These are phyloP conservation scores for Schizothorax lantsangensis DNA, from an alignment of 2,797 vertebrate genomes.

Conservation along the genomic window DNA sequence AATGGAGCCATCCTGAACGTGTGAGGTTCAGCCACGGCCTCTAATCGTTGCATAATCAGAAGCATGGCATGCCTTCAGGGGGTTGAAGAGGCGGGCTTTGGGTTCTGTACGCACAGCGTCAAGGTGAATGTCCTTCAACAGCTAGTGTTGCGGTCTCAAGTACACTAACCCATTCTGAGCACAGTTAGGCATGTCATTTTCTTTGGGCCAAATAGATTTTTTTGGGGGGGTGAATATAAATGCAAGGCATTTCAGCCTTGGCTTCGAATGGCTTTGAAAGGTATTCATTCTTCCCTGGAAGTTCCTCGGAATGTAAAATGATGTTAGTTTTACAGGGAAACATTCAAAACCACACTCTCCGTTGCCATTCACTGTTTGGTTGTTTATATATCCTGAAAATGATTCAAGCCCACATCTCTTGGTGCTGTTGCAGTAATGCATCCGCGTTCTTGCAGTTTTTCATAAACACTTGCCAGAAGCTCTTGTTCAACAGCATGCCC, in stretches of 20 bases:
- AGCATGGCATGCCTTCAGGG: slow-evolving; percentile 78
- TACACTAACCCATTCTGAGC: neutral
- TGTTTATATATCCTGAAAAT: slow-evolving; percentile 25
- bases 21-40: slow-evolving; percentile 64
- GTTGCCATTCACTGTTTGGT: slow-evolving; percentile 1
- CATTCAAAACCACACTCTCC: neutral
- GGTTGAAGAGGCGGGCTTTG: slow-evolving; percentile 2
- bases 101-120: neutral
- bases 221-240: neutral
- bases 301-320: slow-evolving; percentile 13
- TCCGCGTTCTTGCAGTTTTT: slow-evolving; percentile 57
- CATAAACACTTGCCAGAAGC: slow-evolving; percentile 45
- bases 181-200: slow-evolving; percentile 7
- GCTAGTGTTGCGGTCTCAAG: neutral
- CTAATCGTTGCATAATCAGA: slow-evolving; percentile 88
- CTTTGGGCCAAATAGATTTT: slow-evolving; percentile 4
- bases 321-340: slow-evolving; percentile 12
- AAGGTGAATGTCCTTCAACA: slow-evolving; percentile 12
- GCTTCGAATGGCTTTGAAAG: slow-evolving; percentile 21
- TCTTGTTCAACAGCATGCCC: slow-evolving; percentile 30
- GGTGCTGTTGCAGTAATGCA: slow-evolving; percentile 49
- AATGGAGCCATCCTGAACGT: slow-evolving; percentile 71
- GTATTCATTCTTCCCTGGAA: neutral
- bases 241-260: neutral
- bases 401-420: slow-evolving; percentile 3